Conservation (phyloP, 2,113 vertebrate genomes). For the Trematocara nigrifrons region DNA sequence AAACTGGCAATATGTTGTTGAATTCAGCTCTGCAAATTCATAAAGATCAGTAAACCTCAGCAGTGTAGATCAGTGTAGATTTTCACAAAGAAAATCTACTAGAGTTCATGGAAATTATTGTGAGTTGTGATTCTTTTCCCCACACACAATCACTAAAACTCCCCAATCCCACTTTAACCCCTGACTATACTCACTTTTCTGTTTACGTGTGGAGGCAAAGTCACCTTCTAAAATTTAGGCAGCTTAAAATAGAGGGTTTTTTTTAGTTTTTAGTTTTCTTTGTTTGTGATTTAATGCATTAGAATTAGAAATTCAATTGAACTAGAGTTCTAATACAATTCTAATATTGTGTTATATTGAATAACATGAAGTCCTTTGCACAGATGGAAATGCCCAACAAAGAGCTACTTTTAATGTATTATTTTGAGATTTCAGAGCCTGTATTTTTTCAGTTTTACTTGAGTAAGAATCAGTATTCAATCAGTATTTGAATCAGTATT, state of each 20-base stretch:
- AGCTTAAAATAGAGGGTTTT: fast-evolving
- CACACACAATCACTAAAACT: background rate
- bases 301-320: background rate
- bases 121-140: background rate
- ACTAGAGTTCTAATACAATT: background rate
- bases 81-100: background rate
- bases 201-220: background rate
- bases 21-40: background rate
- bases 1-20: background rate
- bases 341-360: background rate
- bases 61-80: background rate
- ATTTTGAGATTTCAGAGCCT: background rate
- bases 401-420: background rate
- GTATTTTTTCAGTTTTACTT: background rate
- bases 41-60: background rate
- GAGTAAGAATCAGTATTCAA: background rate
- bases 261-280: background rate
- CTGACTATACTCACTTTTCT: background rate
- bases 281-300: background rate
- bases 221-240: background rate
- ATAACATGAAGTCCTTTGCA: background rate
- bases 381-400: background rate
- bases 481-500: background rate
- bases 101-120: background rate
- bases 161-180: background rate